phyloP scores from a whole-genome alignment of 2,888 invertebrate species.

The Ctena decussata region DNA sequence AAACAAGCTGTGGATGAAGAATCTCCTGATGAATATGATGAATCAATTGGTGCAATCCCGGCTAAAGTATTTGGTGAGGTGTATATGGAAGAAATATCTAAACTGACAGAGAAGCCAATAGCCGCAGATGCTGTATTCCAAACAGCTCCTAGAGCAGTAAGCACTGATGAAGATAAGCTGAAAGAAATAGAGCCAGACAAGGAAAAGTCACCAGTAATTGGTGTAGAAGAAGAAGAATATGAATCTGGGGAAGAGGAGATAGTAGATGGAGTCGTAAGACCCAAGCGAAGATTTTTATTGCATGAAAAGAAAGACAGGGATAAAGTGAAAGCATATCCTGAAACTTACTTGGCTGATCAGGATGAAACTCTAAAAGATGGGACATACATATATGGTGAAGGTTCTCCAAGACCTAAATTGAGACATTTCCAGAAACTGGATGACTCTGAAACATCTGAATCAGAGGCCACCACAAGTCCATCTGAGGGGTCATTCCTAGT shows the following conservation, averaged over 20 bases:
- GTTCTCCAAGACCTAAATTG: constrained; percentile 46
- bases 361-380: constrained; percentile 34
- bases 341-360: constrained; percentile 26
- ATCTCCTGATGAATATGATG: constrained; percentile 82
- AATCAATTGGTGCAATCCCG: constrained; percentile 60
- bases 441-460: constrained; percentile 51
- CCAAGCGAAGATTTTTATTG: constrained; percentile 18
- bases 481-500: constrained; percentile 7
- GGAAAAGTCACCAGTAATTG: constrained; percentile 25
- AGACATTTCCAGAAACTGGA: constrained; percentile 46
- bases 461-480: constrained; percentile 26
- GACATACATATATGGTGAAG: constrained; percentile 52
- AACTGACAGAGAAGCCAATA: constrained; percentile 39
- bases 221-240: constrained; percentile 34
- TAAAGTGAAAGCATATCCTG: constrained; percentile 88
- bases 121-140: neutral
- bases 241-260: constrained; percentile 13
- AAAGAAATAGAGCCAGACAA: constrained; percentile 15
- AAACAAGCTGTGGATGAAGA: constrained; percentile 51
- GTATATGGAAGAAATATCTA: constrained; percentile 57
- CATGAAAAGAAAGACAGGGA: constrained; percentile 27
- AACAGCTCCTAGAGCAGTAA: neutral
- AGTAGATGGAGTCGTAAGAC: constrained; percentile 12
- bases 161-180: constrained; percentile 28
- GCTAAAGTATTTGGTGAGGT: constrained; percentile 56